Conservation (phyloP, 1,140 invertebrate species). For the Diorhabda elongata region DNA sequence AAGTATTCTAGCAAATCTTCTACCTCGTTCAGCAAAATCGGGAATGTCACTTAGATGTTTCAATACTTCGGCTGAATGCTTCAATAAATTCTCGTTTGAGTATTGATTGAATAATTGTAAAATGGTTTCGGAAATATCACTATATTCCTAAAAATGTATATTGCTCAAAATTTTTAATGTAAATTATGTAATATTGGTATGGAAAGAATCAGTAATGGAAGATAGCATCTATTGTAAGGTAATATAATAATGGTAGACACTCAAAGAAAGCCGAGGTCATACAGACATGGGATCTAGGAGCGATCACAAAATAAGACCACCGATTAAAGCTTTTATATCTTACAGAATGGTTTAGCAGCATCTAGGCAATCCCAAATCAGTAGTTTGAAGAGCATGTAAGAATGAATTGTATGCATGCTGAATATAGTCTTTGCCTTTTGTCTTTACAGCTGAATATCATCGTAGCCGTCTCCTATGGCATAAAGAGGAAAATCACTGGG, state of each 20-base stretch:
- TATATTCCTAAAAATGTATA: conserved; percentile 13
- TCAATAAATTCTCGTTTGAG: conserved; percentile 6
- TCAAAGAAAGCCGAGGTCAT: not conserved
- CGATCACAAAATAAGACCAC: conserved; percentile 3
- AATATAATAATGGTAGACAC: not conserved
- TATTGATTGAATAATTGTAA: conserved; percentile 4
- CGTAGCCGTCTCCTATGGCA: no score
- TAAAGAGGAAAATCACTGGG: no score
- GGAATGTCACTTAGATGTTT: conserved; percentile 1
- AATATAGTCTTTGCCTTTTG: no score
- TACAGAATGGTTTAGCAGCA: not conserved
- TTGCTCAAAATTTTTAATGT: not conserved
- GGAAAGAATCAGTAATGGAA: conserved; percentile 1
- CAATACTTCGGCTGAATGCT: conserved; percentile 5
- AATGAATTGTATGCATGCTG: no score
- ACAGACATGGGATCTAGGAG: conserved; percentile 4
- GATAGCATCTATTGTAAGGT: not conserved
- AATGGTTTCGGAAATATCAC: conserved; percentile 5
- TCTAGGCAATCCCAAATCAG: no score
- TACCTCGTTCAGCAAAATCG: not conserved
- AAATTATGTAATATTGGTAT: not conserved
- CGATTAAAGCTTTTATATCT: not conserved
- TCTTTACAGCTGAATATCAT: no score
- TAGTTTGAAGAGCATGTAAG: no score
- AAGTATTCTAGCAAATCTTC: not conserved